Percentiles rank a stretch among this genome's conserved stretches.
These are phyloP conservation scores for Lasioglossum figueresi DNA, from an alignment of 2,888 invertebrate species.

Conservation along the genomic window DNA sequence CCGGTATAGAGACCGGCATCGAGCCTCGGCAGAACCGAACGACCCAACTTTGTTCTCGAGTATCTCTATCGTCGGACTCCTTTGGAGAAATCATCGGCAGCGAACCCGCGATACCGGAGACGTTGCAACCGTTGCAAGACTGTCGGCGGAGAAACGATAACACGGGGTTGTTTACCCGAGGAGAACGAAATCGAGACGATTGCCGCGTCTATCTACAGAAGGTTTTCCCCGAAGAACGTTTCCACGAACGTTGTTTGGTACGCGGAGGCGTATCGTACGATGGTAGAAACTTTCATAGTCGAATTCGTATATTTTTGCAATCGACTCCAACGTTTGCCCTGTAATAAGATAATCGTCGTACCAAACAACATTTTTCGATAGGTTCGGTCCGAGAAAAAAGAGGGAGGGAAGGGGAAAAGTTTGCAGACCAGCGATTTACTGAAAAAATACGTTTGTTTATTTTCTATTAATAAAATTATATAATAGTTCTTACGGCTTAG, in stretches of 20 bases:
- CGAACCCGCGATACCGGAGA: neutral
- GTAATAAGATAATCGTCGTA: neutral
- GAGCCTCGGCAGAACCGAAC: neutral
- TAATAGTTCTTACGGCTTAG: constrained; percentile 57
- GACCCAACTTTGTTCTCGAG: neutral
- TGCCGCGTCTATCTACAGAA: neutral
- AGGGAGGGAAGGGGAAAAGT: too few species aligned
- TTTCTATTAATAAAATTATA: constrained; percentile 69
- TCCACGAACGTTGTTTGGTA: too few species aligned
- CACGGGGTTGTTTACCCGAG: neutral
- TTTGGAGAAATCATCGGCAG: neutral
- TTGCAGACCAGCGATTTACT: constrained; percentile 28
- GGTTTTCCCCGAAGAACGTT: neutral
- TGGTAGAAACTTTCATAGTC: neutral
- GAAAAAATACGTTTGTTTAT: constrained; percentile 72
- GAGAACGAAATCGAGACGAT: neutral
- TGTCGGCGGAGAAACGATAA: neutral
- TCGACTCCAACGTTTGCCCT: neutral
- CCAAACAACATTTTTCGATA: neutral
- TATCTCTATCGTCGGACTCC: neutral
- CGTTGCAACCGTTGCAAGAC: neutral
- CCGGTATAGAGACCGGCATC: neutral
- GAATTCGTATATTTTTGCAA: neutral
- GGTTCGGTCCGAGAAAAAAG: neutral
- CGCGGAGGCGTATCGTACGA: neutral